Conservation (phyloP, 1,140 invertebrate genomes). For the Atta cephalotes region DNA sequence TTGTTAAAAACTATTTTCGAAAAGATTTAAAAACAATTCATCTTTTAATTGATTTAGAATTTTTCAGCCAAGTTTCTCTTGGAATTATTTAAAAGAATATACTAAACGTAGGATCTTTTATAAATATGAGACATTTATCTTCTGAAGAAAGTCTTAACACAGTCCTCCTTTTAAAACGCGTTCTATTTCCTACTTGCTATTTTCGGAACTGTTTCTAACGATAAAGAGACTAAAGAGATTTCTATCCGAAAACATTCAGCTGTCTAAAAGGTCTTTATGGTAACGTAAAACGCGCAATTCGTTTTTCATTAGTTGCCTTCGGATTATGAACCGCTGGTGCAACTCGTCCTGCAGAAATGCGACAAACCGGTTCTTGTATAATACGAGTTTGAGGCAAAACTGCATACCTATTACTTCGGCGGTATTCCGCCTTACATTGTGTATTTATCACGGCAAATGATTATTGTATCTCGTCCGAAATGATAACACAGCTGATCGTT, state of each 20-base stretch:
- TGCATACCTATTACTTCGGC: slow-evolving; percentile 28
- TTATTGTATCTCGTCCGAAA: slow-evolving; percentile 35
- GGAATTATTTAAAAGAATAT: neutral
- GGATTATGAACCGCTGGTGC: slow-evolving; percentile 3
- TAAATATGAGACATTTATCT: slow-evolving; percentile 11
- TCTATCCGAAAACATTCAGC: neutral
- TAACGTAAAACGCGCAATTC: neutral
- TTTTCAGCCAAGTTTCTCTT: neutral
- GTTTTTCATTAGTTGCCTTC: slow-evolving; percentile 21
- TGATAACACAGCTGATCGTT: slow-evolving; percentile 10
- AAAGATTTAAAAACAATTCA: neutral
- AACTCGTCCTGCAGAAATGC: slow-evolving; percentile 1
- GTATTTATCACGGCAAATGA: slow-evolving; percentile 32
- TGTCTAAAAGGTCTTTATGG: neutral
- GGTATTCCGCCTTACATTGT: slow-evolving; percentile 21
- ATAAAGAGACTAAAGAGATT: neutral
- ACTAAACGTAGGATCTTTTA: neutral
- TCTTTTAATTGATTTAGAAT: neutral
- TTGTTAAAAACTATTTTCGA: neutral
- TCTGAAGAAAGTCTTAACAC: neutral
- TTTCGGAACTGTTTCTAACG: neutral
- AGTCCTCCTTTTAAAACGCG: neutral
- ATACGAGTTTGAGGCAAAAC: slow-evolving; percentile 35
- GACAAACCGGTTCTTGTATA: slow-evolving; percentile 44
- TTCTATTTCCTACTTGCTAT: slow-evolving; percentile 3